Evolutionary conservation across 37 sponge, comb jelly and placozoan genomes (phyloP).

Genomic region (Mnemiopsis leidyi): DNA sequence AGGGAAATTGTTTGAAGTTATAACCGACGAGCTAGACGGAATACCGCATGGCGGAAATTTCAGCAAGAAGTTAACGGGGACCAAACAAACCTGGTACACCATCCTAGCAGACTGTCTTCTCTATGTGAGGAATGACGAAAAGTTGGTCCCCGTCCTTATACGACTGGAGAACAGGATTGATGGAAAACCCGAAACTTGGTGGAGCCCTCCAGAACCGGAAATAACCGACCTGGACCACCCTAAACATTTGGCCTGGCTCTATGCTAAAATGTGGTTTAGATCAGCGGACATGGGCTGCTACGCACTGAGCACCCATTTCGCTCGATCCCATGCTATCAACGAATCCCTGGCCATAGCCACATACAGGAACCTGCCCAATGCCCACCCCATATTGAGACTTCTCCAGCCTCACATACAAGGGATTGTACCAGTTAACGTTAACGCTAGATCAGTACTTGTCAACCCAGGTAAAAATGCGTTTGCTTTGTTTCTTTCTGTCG

Average conservation of each 20-base stretch:
- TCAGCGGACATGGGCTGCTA: neutral
- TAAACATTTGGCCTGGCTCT: too few species aligned
- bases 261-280: neutral
- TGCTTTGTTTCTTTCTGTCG: neutral
- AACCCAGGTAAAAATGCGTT: neutral
- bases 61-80: neutral
- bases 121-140: neutral
- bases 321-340: neutral
- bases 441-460: neutral
- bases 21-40: neutral
- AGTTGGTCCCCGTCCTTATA: neutral
- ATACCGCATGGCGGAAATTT: neutral
- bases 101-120: neutral
- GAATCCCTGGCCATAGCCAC: neutral
- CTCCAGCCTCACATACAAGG: slow-evolving; percentile 24
- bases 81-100: neutral
- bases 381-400: neutral
- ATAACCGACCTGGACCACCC: neutral
- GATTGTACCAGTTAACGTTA: neutral
- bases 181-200: neutral
- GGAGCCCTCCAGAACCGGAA: neutral
- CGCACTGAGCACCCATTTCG: slow-evolving; percentile 1
- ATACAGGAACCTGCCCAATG: slow-evolving; percentile 9
- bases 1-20: neutral
- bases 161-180: neutral